These are phyloP conservation scores for Enteromius trimaculatus DNA, from an alignment of 2,797 vertebrate genomes.

Conservation along the genomic window DNA sequence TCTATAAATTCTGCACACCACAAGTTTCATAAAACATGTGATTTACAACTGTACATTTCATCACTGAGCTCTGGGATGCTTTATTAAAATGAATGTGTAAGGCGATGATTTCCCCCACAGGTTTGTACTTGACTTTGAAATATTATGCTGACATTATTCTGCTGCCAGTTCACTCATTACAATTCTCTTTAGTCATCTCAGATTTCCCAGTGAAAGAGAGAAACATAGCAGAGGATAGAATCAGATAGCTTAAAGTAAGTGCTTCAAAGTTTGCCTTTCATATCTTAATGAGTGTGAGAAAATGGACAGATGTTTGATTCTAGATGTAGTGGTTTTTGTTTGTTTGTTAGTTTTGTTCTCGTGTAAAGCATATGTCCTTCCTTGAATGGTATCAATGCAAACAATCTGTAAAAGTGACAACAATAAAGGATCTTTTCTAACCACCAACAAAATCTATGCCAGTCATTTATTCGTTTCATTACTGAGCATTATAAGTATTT, in stretches of 20 bases:
- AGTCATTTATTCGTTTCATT: background rate
- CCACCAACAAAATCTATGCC: background rate
- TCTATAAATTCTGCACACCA: slow-evolving; percentile 15
- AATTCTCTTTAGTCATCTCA: slow-evolving; percentile 34
- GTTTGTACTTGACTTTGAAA: slow-evolving; percentile 34
- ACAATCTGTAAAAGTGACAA: background rate
- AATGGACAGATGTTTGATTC: background rate
- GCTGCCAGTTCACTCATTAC: slow-evolving; percentile 27
- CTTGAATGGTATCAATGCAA: background rate
- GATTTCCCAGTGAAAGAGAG: background rate
- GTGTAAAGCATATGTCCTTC: background rate
- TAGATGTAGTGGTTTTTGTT: background rate
- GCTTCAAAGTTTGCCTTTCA: background rate
- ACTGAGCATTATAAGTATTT: background rate
- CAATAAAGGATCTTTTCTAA: background rate
- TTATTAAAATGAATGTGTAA: slow-evolving; percentile 38
- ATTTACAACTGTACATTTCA: slow-evolving; percentile 23
- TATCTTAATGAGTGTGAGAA: background rate
- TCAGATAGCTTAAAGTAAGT: background rate
- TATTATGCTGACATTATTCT: slow-evolving; percentile 21
- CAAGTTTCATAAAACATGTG: slow-evolving; percentile 12
- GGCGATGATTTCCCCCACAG: slow-evolving; percentile 30
- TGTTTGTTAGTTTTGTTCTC: background rate
- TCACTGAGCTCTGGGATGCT: background rate
- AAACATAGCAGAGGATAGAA: slow-evolving; percentile 1